Conservation (phyloP, 2,888 invertebrate genomes). For the Athalia circularis region DNA sequence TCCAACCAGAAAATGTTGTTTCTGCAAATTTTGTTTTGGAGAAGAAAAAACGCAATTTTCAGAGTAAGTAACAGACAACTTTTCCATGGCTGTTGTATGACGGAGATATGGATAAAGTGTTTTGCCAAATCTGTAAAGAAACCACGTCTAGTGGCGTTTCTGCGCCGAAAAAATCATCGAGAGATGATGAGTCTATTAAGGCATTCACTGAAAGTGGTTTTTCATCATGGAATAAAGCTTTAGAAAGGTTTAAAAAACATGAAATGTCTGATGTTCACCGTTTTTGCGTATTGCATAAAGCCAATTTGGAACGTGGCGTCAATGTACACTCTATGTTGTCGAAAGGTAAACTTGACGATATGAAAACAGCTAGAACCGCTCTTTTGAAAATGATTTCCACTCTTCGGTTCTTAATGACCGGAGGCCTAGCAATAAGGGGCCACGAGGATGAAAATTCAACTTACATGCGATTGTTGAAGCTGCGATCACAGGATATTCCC, state of each 20-base stretch:
- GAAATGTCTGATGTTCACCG: conserved; percentile 21
- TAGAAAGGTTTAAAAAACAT: conserved; percentile 28
- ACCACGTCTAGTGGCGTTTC: too few relatives aligned
- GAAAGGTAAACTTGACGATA: conserved; percentile 14
- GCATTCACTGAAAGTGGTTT: conserved; percentile 3
- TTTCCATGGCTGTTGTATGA: too few relatives aligned
- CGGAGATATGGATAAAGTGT: too few relatives aligned
- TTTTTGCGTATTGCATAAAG: conserved; percentile 14
- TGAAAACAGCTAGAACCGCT: conserved; percentile 10
- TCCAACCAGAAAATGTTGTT: too few relatives aligned
- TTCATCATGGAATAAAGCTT: conserved; percentile 44
- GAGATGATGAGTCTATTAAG: too few relatives aligned
- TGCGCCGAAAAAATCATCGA: too few relatives aligned
- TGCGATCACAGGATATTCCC: conserved; percentile 49
- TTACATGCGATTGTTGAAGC: conserved; percentile 48
- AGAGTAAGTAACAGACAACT: too few relatives aligned
- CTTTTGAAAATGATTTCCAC: conserved; percentile 31
- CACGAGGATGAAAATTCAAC: conserved; percentile 51
- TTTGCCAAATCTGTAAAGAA: too few relatives aligned
- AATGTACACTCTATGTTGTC: conserved; percentile 5
- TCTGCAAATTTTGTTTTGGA: too few relatives aligned
- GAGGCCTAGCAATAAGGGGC: conserved; percentile 36
- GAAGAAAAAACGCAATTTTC: too few relatives aligned
- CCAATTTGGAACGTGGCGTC: conserved; percentile 17
- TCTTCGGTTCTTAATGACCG: conserved; percentile 12